Base-by-base conservation (phyloP, 30 jellyfish, hydroid and myxozoan species). In the Turritopsis rubra region DNA sequence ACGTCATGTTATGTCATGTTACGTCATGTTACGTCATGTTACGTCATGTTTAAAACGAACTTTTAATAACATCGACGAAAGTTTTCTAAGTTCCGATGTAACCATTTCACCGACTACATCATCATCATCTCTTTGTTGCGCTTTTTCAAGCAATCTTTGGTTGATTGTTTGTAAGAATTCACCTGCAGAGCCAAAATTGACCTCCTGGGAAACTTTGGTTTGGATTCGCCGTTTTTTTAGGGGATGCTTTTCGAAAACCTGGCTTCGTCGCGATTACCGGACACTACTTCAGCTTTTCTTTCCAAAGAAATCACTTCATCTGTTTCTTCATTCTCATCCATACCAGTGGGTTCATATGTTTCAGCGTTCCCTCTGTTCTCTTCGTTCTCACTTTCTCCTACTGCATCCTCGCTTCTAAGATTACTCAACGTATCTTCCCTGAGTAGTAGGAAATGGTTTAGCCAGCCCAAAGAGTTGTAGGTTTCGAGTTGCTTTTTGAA, bases 91-190 rank as follows among this genome's bases (percentile, higher is more conserved):
- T 53, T 81, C 88, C 7, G 88, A 73, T n/a, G 88, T 83, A 31
- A 81, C 84, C 84, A 81, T 81, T 26, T 81, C 52, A 8, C 86
- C 88, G 52, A 81, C 60, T 18, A 72, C 72, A 22, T 81, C 41
- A 66, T 81, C 88, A 8, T 83, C 84, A 54, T 26, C 60, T 41
- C 60, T 41, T 41, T 41, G 60, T 41, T 13, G 60, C 13, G 60
- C 60, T 41, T 41, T 41, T 41, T 41, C 60, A 41, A 41, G 60
- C 60, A 41, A 41, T 41, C 60, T 41, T 41, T 41, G 60, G 13
- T 41, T 41, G 60, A 41, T 41, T 41, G 60, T 41, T 41, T 41
- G 60, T 3, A 41, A 41, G 60, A 41, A 5, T 41, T 41, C 60
- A 41, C 60, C 13, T 41, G 60, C 60, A 41, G 60, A 41, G 60